Base-by-base conservation (phyloP, 2,888 invertebrate species). In the Xestia sexstrigata region DNA sequence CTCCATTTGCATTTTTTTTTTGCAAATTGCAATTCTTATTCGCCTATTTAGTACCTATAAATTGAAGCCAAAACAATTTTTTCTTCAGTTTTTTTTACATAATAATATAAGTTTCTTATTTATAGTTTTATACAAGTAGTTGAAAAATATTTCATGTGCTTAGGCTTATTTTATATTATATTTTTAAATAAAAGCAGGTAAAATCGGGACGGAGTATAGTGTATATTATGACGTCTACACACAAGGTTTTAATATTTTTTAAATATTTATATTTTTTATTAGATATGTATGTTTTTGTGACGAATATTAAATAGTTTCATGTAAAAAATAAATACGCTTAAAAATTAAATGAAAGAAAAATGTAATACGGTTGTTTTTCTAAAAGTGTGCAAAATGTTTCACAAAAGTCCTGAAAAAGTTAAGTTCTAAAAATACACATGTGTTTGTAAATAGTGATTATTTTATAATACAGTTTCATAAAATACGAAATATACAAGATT, bases 191-290 rank as follows among this genome's bases (percentile, higher is more conserved):
- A 91, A 91, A 89, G 91, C 90, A 93, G 91, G 89, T 93, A 91
- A 86, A 83, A 89, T 87, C 89, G 92, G 94, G 94, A 94, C 94
- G 94, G 94, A 94, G 92, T 92, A 85, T 84, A 89, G 82, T 87
- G 87, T 85, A 87, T 84, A 87, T 79, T 86, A 89, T 90, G 89
- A 92, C 89, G 86, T 90, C 92, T 92, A 93, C 93, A 93, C 91
- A 93, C 91, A 76, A 76, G 70, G 20, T 74, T 62, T 26, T 70
- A 72, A 52, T 52, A 20, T 17, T 71, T 70, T 81, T 35, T 55
- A 55, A 58, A 47, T n/a, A 62, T 70, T 73, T 5, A 42, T 66
- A 47, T 78, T 20, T 55, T 55, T 42, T 42, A 30, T 74, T 76
- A 30, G 66, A 74, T 81, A 89, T 63, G 35, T 45, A 4, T 20